Percentiles rank a stretch among this genome's conserved stretches.
Conservation (phyloP, 2,888 invertebrate genomes). For the Diplolepis rosae region DNA sequence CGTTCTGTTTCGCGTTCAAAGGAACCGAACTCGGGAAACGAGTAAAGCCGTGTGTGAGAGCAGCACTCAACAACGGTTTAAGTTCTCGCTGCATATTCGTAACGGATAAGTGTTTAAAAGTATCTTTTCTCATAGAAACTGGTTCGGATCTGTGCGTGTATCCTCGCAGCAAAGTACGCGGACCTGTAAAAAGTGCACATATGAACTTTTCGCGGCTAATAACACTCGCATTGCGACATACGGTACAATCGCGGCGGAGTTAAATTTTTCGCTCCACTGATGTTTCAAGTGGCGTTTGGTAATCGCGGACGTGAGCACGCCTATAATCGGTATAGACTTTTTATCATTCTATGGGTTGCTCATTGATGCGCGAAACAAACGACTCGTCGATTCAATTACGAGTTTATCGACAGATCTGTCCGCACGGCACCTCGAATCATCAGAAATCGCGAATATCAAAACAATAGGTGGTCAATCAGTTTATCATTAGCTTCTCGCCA, state of each 20-base stretch:
- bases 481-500: background rate
- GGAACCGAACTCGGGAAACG: background rate
- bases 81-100: conserved; percentile 25
- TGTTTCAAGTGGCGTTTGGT: conserved; percentile 58
- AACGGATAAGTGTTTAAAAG: background rate
- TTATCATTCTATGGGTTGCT: conserved; percentile 57
- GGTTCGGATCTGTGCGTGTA: conserved; percentile 39
- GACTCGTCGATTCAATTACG: conserved; percentile 37
- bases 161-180: background rate
- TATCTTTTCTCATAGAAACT: conserved; percentile 1
- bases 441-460: background rate
- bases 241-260: conserved; percentile 49
- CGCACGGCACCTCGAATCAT: background rate
- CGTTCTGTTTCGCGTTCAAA: background rate
- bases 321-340: conserved; percentile 65
- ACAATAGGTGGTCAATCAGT: background rate
- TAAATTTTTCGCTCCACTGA: conserved; percentile 58
- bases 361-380: conserved; percentile 52
- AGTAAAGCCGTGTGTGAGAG: background rate
- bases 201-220: conserved; percentile 62
- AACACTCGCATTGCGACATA: conserved; percentile 59
- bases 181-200: background rate
- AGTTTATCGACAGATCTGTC: background rate
- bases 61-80: background rate
- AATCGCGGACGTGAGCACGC: conserved; percentile 58